Base-by-base conservation (phyloP, 2,113 vertebrate species). In the Eubucco bourcierii region DNA sequence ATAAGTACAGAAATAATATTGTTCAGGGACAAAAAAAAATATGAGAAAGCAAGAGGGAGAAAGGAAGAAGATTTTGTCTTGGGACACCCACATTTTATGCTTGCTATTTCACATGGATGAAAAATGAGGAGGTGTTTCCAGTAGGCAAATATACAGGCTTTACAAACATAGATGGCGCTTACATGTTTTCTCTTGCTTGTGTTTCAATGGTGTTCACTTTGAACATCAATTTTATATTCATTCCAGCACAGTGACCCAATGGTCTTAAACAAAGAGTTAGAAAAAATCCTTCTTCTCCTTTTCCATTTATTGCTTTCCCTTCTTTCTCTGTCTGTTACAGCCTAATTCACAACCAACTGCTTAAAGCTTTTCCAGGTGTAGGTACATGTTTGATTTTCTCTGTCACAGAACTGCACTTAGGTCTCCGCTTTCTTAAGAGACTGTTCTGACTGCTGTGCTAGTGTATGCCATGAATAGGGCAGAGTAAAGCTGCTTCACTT, bases 1-100 rank as follows among this genome's bases (percentile, higher is more conserved):
- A 24, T 33, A 52, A 75, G 39, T 44, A 55, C 96, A 96, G 94
- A 93, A 96, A 29, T 97, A 96, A 61, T 67, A n/a, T 23, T 95
- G 79, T 94, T 74, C 84, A 85, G 77, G 41, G 55, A 92, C 76
- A 87, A 87, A 94, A 95, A 93, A 95, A 92, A 23, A 79, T 25
- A 55, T 68, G 65, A 90, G 60, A 92, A 95, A 78, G 66, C 71
- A 79, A 84, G 39, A 80, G 47, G 76, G 16, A 29, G 91, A 84
- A 24, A 50, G 25, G 25, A 52, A 84, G 80, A 89, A 80, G 25
- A 50, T 91, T 94, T 97, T 97, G 83, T 96, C 28, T 90, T 76
- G 41, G 56, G 50, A 90, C 73, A 95, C 66, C 68, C 70, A 68
- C 50, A 65, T 93, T 94, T 95, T 96, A 82, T 96, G 93, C 70